Percentiles rank a stretch among this genome's conserved stretches.
These are phyloP conservation scores for Sebastes jordani DNA, from an alignment of 2,797 vertebrate genomes.

Conservation along the genomic window DNA sequence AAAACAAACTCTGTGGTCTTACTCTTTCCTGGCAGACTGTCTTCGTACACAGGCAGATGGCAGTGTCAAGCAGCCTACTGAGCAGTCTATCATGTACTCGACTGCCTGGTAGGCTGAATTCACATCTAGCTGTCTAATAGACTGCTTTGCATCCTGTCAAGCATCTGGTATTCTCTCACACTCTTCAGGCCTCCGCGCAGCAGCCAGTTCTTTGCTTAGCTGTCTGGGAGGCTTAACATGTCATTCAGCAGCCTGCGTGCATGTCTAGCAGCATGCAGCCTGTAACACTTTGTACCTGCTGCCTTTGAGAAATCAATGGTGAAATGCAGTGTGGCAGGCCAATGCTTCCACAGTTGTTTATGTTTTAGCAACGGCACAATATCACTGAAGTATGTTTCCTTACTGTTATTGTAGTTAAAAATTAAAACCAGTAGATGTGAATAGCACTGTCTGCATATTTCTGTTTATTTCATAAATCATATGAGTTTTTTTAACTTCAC, in stretches of 20 bases:
- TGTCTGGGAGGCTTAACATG: slow-evolving; percentile 42
- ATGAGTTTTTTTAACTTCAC: background rate
- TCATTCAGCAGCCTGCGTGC: slow-evolving; percentile 4
- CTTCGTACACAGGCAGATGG: slow-evolving; percentile 12
- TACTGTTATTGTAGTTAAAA: background rate
- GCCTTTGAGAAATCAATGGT: slow-evolving; percentile 24
- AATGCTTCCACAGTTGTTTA: background rate
- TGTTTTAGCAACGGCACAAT: background rate
- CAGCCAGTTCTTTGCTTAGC: slow-evolving; percentile 14
- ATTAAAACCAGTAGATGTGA: background rate
- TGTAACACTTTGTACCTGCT: slow-evolving; percentile 52
- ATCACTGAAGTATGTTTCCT: background rate
- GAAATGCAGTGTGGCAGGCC: slow-evolving; percentile 20
- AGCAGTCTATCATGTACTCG: slow-evolving; percentile 13
- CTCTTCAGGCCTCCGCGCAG: slow-evolving; percentile 25
- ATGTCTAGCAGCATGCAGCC: slow-evolving; percentile 38
- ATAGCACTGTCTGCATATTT: background rate
- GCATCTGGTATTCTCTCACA: slow-evolving; percentile 45
- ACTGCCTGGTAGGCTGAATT: slow-evolving; percentile 11
- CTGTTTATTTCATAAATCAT: background rate
- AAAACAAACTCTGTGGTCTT: background rate
- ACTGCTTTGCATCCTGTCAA: slow-evolving; percentile 30
- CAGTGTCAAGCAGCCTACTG: slow-evolving; percentile 25
- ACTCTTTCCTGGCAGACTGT: background rate
- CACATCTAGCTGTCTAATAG: slow-evolving; percentile 7